These are phyloP conservation scores for Triplophysa rosa DNA, from an alignment of 2,113 vertebrate species.

Conservation along the genomic window DNA sequence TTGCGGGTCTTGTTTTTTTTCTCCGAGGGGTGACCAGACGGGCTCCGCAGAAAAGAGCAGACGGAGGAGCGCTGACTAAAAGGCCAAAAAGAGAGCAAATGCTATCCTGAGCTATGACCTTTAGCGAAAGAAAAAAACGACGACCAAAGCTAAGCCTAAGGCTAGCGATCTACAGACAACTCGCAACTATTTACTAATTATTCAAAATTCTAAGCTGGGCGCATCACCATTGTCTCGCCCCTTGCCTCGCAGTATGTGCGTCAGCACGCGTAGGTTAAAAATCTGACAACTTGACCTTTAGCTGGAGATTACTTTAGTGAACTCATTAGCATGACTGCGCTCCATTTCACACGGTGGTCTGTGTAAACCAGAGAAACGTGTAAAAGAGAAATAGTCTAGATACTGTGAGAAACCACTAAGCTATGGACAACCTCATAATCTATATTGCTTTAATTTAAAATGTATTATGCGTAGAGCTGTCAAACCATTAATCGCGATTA, in stretches of 20 bases:
- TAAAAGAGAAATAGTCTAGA: background rate
- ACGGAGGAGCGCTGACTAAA: slow-evolving; percentile 26
- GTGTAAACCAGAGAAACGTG: slow-evolving; percentile 20
- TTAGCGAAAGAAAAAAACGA: slow-evolving; percentile 45
- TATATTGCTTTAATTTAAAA: background rate
- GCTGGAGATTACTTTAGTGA: slow-evolving; percentile 35
- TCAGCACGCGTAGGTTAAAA: slow-evolving; percentile 36
- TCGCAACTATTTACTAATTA: slow-evolving; percentile 47
- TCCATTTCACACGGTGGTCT: background rate
- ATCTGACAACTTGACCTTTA: slow-evolving; percentile 56
- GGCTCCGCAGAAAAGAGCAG: too few relatives aligned
- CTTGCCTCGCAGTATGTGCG: slow-evolving; percentile 10
- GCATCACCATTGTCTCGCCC: slow-evolving; percentile 19
- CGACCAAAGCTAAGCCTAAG: slow-evolving; percentile 22
- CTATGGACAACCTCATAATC: background rate
- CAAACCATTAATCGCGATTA: too few relatives aligned
- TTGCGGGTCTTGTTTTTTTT: too few relatives aligned
- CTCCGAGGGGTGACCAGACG: too few relatives aligned
- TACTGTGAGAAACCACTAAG: background rate
- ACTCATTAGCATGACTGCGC: slow-evolving; percentile 46
- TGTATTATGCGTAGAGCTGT: too few relatives aligned
- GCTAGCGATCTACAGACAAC: slow-evolving; percentile 19
- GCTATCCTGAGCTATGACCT: slow-evolving; percentile 52
- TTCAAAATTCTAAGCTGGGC: slow-evolving; percentile 26
- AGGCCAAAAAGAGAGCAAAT: slow-evolving; percentile 43